Conservation (phyloP, 2,888 invertebrate genomes). For the Alloscopus bannaensis region DNA sequence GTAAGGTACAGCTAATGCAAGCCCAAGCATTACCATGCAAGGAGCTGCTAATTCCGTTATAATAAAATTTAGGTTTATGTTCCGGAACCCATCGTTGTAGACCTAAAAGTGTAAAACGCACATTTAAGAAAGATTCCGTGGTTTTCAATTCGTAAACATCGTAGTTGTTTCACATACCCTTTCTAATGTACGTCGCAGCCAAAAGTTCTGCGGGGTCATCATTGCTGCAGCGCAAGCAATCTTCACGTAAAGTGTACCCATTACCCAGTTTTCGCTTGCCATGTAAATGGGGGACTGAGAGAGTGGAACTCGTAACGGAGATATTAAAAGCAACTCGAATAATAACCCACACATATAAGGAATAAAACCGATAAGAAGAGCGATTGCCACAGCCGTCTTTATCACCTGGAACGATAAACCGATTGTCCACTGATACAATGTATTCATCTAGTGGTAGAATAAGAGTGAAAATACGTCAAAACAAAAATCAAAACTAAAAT, state of each 20-base stretch:
- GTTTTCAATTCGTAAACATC: conserved; percentile 9
- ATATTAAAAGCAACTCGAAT: conserved; percentile 92
- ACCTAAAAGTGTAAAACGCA: conserved; percentile 77
- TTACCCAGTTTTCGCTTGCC: conserved; percentile 85
- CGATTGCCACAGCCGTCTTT: conserved; percentile 83
- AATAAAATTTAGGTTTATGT: conserved; percentile 92
- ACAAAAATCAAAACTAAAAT: conserved; percentile 46
- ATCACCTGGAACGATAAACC: conserved; percentile 77
- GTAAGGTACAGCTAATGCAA: conserved; percentile 95
- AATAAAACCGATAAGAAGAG: conserved; percentile 89
- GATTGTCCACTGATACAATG: conserved; percentile 64
- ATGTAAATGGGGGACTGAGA: conserved; percentile 86
- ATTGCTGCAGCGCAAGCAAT: conserved; percentile 96
- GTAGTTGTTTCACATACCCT: conserved; percentile 79
- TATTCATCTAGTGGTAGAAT: conserved; percentile 60
- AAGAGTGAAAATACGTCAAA: conserved; percentile 42
- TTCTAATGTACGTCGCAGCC: conserved; percentile 92
- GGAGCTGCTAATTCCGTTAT: conserved; percentile 91
- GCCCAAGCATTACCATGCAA: conserved; percentile 90
- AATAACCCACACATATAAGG: conserved; percentile 94
- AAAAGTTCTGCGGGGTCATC: conserved; percentile 98
- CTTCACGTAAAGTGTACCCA: conserved; percentile 98
- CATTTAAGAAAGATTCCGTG: not conserved
- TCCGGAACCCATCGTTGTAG: conserved; percentile 93
- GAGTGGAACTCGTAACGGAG: conserved; percentile 93